Conservation (phyloP, 92 coral and sea anemone genomes). For the Siderastrea siderea region DNA sequence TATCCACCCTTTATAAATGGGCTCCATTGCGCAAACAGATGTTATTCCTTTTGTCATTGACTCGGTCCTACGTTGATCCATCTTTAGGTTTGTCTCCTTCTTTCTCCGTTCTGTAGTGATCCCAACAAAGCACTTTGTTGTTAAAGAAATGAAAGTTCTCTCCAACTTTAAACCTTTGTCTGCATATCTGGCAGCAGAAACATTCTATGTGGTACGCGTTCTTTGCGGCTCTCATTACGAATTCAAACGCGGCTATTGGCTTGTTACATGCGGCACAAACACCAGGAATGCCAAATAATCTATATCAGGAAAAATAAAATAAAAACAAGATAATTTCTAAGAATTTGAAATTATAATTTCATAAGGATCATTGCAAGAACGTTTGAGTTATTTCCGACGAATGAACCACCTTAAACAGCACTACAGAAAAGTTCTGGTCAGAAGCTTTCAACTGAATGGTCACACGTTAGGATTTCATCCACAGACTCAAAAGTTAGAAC, state of each 20-base stretch:
- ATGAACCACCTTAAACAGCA: too few species aligned
- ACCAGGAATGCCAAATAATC: constrained; percentile 90
- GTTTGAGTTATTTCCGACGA: too few species aligned
- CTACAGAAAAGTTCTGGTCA: too few species aligned
- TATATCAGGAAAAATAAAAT: constrained; percentile 22
- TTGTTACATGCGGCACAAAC: constrained; percentile 85
- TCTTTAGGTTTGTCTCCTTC: constrained; percentile 26
- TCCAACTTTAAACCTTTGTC: constrained; percentile 90
- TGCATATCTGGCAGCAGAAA: constrained; percentile 87
- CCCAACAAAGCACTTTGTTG: constrained; percentile 90
- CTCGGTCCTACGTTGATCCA: constrained; percentile 2
- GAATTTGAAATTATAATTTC: background rate
- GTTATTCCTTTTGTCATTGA: background rate
- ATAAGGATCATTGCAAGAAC: background rate
- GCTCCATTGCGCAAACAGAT: background rate
- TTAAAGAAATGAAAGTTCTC: constrained; percentile 86
- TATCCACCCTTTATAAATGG: too few species aligned
- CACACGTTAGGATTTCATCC: too few species aligned
- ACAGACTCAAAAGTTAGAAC: too few species aligned
- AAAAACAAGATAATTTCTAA: background rate
- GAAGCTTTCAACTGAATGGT: too few species aligned
- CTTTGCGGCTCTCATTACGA: constrained; percentile 88
- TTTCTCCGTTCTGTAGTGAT: constrained; percentile 82
- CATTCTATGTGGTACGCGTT: constrained; percentile 94
- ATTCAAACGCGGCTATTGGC: constrained; percentile 90